A percentile compares a stretch with the other conserved stretches of the same genome.
These are phyloP conservation scores for Aplocera efformata DNA, from an alignment of 2,888 invertebrate genomes.

Conservation along the genomic window DNA sequence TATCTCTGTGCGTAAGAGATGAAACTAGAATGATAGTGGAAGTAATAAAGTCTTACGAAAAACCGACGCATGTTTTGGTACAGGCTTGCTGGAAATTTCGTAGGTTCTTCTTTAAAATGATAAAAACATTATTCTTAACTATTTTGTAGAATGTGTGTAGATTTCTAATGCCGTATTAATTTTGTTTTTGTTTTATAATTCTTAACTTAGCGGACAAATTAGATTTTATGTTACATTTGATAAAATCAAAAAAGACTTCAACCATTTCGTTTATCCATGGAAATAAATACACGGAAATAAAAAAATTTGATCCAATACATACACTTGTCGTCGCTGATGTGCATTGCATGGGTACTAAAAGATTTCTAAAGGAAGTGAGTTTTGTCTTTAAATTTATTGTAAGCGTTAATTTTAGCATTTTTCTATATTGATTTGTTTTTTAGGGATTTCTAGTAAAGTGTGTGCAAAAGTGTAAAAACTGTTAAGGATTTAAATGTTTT, in stretches of 20 bases:
- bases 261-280: conserved; percentile 33
- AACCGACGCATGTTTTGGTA: conserved; percentile 43
- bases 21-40: conserved; percentile 46
- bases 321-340: conserved; percentile 35
- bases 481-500: too few relatives aligned
- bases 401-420: too few relatives aligned
- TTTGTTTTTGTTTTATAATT: not conserved
- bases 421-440: too few relatives aligned
- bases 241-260: conserved; percentile 25
- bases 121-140: too few relatives aligned
- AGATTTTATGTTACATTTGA: conserved; percentile 32
- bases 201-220: conserved; percentile 29
- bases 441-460: too few relatives aligned
- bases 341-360: conserved; percentile 30
- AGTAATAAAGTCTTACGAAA: conserved; percentile 42
- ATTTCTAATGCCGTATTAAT: too few relatives aligned
- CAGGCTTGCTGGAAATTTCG: conserved; percentile 47
- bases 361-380: conserved; percentile 38
- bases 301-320: conserved; percentile 23
- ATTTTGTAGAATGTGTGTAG: too few relatives aligned
- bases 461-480: too few relatives aligned
- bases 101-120: conserved; percentile 36
- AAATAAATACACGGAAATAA: conserved; percentile 19
- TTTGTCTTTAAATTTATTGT: too few relatives aligned
- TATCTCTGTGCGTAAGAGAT: conserved; percentile 16